Evolutionary conservation across 2,888 invertebrate genomes (phyloP).

Genomic region (Phanerotoma sp.): DNA sequence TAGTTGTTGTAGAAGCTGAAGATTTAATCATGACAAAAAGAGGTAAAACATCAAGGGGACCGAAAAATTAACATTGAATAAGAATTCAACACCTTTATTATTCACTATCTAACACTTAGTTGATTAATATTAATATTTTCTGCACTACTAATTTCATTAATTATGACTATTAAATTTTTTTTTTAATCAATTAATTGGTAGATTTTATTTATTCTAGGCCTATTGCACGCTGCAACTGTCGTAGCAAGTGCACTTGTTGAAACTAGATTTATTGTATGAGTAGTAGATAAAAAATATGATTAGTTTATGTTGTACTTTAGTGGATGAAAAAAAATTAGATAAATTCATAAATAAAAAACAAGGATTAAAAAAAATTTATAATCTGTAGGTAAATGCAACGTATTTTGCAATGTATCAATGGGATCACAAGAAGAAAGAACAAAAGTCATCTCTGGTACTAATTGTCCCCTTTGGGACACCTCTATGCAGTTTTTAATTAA

Average conservation of each 20-base stretch:
- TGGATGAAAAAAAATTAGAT: too few relatives aligned
- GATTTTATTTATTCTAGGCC: background rate
- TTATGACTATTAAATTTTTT: background rate
- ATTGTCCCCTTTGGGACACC: constrained; percentile 69
- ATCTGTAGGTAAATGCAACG: constrained; percentile 65
- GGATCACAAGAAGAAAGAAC: constrained; percentile 73
- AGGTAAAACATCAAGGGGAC: constrained; percentile 40
- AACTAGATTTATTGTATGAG: background rate
- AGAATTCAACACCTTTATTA: too few relatives aligned
- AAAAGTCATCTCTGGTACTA: constrained; percentile 62
- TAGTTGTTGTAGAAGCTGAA: constrained; percentile 56
- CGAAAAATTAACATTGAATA: background rate
- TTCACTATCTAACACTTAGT: too few relatives aligned
- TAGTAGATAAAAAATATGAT: too few relatives aligned
- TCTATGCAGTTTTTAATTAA: constrained; percentile 76
- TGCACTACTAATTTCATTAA: too few relatives aligned
- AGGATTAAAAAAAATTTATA: background rate
- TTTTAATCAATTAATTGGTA: background rate
- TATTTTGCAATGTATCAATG: constrained; percentile 73
- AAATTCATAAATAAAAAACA: too few relatives aligned
- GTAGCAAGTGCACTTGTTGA: background rate
- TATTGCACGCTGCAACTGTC: constrained; percentile 10
- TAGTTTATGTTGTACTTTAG: too few relatives aligned
- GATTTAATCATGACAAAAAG: constrained; percentile 45
- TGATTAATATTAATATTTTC: too few relatives aligned